Percentiles rank a stretch among this genome's conserved stretches.
These are phyloP conservation scores for Odontamblyopus rebecca DNA, from an alignment of 2,797 vertebrate species.

Conservation along the genomic window DNA sequence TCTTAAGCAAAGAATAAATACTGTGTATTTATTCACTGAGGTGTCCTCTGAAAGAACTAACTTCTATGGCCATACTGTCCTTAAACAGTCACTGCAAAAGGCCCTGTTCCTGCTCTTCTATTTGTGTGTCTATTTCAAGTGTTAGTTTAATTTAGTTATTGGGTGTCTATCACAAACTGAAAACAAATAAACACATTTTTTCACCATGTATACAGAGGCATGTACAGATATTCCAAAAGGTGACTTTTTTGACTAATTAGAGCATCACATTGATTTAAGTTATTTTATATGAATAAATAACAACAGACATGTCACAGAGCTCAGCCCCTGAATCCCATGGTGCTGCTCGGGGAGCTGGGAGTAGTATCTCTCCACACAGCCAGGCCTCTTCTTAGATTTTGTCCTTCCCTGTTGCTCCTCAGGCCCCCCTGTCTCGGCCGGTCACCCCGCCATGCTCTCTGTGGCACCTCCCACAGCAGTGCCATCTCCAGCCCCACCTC, in stretches of 20 bases:
- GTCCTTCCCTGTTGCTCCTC: constrained; percentile 18
- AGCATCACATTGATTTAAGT: too few species aligned
- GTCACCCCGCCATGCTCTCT: constrained; percentile 83
- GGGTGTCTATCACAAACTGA: background rate
- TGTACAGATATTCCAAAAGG: background rate
- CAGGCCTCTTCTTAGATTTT: constrained; percentile 15
- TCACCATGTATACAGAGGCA: background rate
- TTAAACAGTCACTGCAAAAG: background rate
- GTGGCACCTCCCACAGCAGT: constrained; percentile 77
- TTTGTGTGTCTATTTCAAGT: background rate
- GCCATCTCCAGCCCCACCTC: constrained; percentile 78
- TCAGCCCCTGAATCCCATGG: background rate
- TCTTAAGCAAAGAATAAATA: background rate
- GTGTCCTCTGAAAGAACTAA: background rate
- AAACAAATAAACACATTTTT: background rate
- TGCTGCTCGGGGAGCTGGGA: constrained; percentile 2
- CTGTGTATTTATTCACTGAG: background rate
- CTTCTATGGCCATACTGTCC: background rate
- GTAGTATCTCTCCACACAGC: background rate
- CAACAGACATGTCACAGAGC: background rate
- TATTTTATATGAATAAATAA: background rate
- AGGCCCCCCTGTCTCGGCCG: constrained; percentile 87
- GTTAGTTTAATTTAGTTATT: background rate
- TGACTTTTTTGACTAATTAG: background rate
- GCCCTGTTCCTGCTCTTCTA: background rate